phyloP scores from a whole-genome alignment of 2,113 vertebrate species.

The Glaucidium brasilianum region DNA sequence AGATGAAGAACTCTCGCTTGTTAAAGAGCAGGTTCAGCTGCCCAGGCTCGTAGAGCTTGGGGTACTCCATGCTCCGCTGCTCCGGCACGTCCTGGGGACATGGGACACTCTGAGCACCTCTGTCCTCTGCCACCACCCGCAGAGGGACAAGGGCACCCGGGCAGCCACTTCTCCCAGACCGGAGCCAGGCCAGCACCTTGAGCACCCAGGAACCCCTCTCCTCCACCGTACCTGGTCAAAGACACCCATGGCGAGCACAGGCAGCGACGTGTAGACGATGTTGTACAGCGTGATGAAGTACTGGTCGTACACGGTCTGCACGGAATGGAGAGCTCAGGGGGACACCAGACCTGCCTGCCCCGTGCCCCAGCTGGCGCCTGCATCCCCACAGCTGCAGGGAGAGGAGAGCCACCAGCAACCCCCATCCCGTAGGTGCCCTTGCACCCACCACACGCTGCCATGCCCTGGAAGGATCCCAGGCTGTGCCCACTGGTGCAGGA shows the following conservation, averaged over 20 bases:
- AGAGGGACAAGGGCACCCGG: neutral
- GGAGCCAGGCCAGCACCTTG: neutral
- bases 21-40: constrained; percentile 98
- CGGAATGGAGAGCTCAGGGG: neutral
- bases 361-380: neutral
- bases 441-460: accelerated
- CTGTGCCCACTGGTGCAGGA: neutral
- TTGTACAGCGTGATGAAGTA: constrained; percentile 97
- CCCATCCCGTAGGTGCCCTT: neutral
- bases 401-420: neutral
- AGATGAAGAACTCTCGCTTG: constrained; percentile 97
- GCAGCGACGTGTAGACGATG: constrained; percentile 94
- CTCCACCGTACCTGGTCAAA: constrained; percentile 86
- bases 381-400: neutral
- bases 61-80: constrained; percentile 90
- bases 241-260: constrained; percentile 95
- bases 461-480: neutral
- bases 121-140: neutral
- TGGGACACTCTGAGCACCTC: neutral
- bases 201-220: neutral
- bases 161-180: neutral
- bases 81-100: constrained; percentile 86
- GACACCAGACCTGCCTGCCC: accelerated
- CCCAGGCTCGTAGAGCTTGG: constrained; percentile 92
- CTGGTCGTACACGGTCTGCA: constrained; percentile 93